A percentile compares a stretch with the other conserved stretches of the same genome.
Conservation (phyloP, 1,140 invertebrate genomes). For the Drosophila bipectinata region DNA sequence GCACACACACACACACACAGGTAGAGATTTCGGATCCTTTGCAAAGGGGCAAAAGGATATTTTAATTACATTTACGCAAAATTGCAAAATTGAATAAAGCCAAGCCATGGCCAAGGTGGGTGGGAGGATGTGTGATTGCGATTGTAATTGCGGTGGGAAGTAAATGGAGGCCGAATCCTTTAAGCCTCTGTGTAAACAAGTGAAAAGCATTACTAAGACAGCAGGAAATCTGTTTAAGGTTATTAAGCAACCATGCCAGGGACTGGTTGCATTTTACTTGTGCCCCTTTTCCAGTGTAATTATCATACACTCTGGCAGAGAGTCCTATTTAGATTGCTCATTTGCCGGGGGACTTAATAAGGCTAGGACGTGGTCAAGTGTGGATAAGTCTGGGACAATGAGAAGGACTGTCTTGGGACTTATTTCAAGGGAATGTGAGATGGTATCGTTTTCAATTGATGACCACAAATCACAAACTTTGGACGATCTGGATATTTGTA, state of each 20-base stretch:
- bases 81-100: slow-evolving; percentile 75
- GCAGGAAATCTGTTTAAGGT: slow-evolving; percentile 53
- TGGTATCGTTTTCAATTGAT: slow-evolving; percentile 5
- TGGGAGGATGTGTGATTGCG: slow-evolving; percentile 1
- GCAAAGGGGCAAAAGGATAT: slow-evolving; percentile 63
- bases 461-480: neutral
- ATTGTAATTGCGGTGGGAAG: slow-evolving; percentile 16
- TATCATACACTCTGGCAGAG: slow-evolving; percentile 1
- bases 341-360: slow-evolving; percentile 8
- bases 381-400: slow-evolving; percentile 35
- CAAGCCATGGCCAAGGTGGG: slow-evolving; percentile 34
- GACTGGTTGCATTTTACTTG: slow-evolving; percentile 20
- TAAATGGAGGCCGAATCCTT: slow-evolving; percentile 33
- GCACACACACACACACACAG: slow-evolving; percentile 23
- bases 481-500: neutral
- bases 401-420: slow-evolving; percentile 6
- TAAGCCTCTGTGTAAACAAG: slow-evolving; percentile 75
- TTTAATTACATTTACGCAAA: slow-evolving; percentile 81
- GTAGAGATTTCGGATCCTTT: slow-evolving; percentile 64
- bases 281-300: slow-evolving; percentile 14
- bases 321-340: slow-evolving; percentile 21
- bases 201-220: slow-evolving; percentile 69
- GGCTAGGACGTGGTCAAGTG: slow-evolving; percentile 25
- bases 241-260: slow-evolving; percentile 42
- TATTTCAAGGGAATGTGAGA: slow-evolving; percentile 22